Base-by-base conservation (phyloP, 2,888 invertebrate genomes). In the Tipula confusa region DNA sequence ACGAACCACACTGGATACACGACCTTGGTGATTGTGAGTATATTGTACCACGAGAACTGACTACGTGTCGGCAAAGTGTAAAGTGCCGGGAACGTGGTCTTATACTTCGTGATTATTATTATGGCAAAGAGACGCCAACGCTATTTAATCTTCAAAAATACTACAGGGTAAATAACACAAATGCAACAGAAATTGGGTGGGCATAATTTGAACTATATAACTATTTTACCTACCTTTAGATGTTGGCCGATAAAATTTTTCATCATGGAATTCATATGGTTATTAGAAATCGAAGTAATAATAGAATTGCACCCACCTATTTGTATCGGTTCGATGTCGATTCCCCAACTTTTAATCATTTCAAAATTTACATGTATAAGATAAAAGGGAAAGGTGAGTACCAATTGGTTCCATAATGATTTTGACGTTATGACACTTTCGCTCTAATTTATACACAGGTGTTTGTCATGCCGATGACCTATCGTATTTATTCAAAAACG, bases 401-500 rank as follows among this genome's bases (percentile, higher is more conserved):
- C n/a, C n/a, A n/a, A n/a, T n/a, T n/a, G 43, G 7, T 43, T 15
- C 5, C 15, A 64, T 48, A 18, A 5, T 2, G 2, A 64, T 18
- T 15, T 15, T 11, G 64, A 15, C 15, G 6, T 64, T n/a, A 48
- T 48, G 11, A 5, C 7, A 31, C 31, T 31, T n/a, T n/a, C n/a
- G n/a, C n/a, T n/a, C n/a, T n/a, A n/a, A n/a, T 36, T 5, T 7
- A 36, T 43, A 4, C 15, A 43, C 24, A 36, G 89, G 89, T 84
- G 88, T 88, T 83, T 89, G 89, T 84, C 90, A 89, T 84, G 90
- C 87, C 1, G 89, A 89, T 86, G 89, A 89, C 86, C 86, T 89
- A 33, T 88, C 88, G 29, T 89, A 89, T 84, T 85, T 89, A 79
- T 89, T 89, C 84, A 89, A 88, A 84, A 89, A 89, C 86, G 88